Evolutionary conservation across 37 sponge, comb jelly and placozoan species (phyloP).

Genomic region (Chondrosia reniformis): DNA sequence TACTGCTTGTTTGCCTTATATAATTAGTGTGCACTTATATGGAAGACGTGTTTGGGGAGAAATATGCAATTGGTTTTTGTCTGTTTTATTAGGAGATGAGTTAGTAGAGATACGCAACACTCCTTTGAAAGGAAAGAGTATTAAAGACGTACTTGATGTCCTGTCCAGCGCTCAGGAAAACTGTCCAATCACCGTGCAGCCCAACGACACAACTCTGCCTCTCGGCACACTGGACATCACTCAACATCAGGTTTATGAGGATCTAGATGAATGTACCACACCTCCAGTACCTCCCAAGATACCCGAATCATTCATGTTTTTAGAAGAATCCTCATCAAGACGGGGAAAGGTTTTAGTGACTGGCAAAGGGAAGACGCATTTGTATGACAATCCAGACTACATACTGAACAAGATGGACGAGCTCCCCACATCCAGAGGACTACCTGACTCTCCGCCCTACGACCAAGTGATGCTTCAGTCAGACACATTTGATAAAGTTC

Average conservation of each 20-base stretch:
- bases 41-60: not conserved
- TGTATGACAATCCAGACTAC: constrained; percentile 16
- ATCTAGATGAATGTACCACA: not conserved
- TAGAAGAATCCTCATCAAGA: not conserved
- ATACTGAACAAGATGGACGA: not conserved
- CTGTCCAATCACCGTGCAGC: constrained; percentile 6
- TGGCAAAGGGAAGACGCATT: not conserved
- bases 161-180: not conserved
- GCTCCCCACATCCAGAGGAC: not conserved
- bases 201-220: no score
- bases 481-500: no score
- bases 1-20: not conserved
- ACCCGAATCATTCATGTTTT: not conserved
- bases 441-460: not conserved
- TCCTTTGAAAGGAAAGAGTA: constrained; percentile 16
- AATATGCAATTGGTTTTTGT: not conserved
- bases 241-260: not conserved
- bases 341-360: not conserved
- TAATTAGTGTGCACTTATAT: constrained; percentile 8
- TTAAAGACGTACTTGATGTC: constrained; percentile 1
- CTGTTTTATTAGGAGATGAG: not conserved
- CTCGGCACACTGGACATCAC: not conserved
- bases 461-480: no score
- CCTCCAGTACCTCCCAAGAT: constrained; percentile 19
- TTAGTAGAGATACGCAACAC: not conserved